A percentile compares a stretch with the other conserved stretches of the same genome.
phyloP scores from a whole-genome alignment of 2,888 invertebrate genomes.

The Cistogaster globosa region DNA sequence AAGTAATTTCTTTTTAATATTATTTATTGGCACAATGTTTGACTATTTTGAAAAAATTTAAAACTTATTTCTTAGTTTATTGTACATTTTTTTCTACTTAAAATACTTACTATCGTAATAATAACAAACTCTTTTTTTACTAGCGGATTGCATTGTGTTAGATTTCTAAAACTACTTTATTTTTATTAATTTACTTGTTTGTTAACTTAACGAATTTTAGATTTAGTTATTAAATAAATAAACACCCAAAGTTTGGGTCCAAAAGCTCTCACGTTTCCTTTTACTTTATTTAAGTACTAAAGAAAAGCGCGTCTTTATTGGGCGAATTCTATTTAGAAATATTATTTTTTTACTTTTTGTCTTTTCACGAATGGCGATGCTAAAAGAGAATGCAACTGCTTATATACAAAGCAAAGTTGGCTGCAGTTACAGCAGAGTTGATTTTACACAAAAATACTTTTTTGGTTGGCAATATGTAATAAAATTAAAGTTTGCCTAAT shows the following conservation, averaged over 20 bases:
- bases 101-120: slow-evolving; percentile 98
- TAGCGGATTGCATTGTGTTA: slow-evolving; percentile 88
- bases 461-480: too few species aligned
- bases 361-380: slow-evolving; percentile 32
- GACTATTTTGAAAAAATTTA: background rate
- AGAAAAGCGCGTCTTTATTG: slow-evolving; percentile 60
- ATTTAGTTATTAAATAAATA: background rate
- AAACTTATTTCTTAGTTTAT: too few species aligned
- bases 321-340: slow-evolving; percentile 60
- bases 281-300: slow-evolving; percentile 47
- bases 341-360: slow-evolving; percentile 6
- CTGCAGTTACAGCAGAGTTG: slow-evolving; percentile 46
- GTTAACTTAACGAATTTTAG: slow-evolving; percentile 3
- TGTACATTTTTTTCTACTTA: background rate
- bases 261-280: slow-evolving; percentile 15
- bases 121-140: slow-evolving; percentile 98
- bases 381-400: slow-evolving; percentile 19
- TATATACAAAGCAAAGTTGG: slow-evolving; percentile 58
- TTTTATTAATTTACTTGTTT: slow-evolving; percentile 9
- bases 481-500: too few species aligned
- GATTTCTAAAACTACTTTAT: background rate
- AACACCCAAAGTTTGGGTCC: background rate
- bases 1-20: background rate
- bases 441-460: too few species aligned
- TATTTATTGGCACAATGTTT: background rate